A percentile compares a stretch with the other conserved stretches of the same genome.
Evolutionary conservation across 2,113 vertebrate genomes (phyloP).

Genomic region (Formicarius rufipectus): DNA sequence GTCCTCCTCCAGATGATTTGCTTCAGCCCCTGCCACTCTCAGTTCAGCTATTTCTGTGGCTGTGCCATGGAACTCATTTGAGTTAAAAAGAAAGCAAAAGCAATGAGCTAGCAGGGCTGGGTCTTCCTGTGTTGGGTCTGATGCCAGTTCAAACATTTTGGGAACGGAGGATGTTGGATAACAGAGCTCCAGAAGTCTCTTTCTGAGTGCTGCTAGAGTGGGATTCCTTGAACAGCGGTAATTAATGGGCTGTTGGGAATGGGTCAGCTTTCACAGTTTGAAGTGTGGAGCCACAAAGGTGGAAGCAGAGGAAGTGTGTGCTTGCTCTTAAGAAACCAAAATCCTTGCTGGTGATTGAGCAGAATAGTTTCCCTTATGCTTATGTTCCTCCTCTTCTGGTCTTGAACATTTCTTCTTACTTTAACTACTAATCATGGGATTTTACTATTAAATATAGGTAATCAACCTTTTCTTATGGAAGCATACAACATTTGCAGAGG

Average conservation of each 20-base stretch:
- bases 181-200: neutral
- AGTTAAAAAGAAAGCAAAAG: constrained; percentile 16
- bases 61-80: neutral
- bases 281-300: neutral
- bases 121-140: neutral
- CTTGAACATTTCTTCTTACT: neutral
- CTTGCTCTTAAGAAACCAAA: neutral
- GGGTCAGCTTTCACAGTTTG: neutral
- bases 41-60: neutral
- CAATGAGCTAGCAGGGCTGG: neutral
- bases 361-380: neutral
- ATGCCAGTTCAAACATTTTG: neutral
- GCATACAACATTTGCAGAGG: neutral
- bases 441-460: neutral
- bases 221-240: neutral
- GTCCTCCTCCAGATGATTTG: neutral
- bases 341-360: neutral
- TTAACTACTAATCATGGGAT: neutral
- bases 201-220: neutral
- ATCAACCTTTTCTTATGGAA: neutral
- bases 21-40: neutral
- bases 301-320: neutral
- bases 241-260: neutral
- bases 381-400: neutral
- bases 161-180: neutral